Evolutionary conservation across 2,888 invertebrate species (phyloP).

Genomic region (Helicoverpa assulta): DNA sequence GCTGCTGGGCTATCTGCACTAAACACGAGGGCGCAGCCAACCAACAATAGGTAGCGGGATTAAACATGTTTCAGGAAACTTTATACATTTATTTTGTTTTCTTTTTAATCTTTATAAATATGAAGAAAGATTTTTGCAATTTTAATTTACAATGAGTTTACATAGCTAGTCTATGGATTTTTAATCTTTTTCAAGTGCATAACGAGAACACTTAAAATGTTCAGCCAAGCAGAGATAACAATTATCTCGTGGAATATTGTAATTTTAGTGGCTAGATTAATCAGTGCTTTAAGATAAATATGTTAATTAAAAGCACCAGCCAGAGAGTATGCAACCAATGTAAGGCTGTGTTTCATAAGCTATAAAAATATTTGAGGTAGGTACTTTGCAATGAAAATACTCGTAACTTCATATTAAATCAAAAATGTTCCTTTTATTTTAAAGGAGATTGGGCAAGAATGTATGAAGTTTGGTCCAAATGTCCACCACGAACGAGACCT

Average conservation of each 20-base stretch:
- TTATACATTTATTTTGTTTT: not conserved
- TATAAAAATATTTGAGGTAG: not conserved
- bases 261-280: conserved; percentile 51
- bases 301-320: conserved; percentile 6
- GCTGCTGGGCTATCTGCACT: conserved; percentile 34
- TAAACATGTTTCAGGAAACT: conserved; percentile 24
- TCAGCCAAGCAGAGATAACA: conserved; percentile 51
- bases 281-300: conserved; percentile 16
- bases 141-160: conserved; percentile 19
- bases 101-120: not conserved
- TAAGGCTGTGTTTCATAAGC: not conserved
- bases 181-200: conserved; percentile 19
- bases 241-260: conserved; percentile 46
- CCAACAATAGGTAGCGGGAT: conserved; percentile 21
- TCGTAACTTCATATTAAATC: too few species aligned
- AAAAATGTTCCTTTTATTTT: too few species aligned
- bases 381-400: too few species aligned
- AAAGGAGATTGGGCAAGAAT: too few species aligned
- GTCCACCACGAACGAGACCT: too few species aligned
- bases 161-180: conserved; percentile 4
- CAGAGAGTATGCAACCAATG: not conserved
- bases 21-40: conserved; percentile 39
- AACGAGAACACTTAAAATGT: conserved; percentile 44
- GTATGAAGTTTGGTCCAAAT: too few species aligned
- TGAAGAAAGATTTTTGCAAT: not conserved